Evolutionary conservation across 2,888 invertebrate species (phyloP).

Genomic region (Slavum lentiscoides): DNA sequence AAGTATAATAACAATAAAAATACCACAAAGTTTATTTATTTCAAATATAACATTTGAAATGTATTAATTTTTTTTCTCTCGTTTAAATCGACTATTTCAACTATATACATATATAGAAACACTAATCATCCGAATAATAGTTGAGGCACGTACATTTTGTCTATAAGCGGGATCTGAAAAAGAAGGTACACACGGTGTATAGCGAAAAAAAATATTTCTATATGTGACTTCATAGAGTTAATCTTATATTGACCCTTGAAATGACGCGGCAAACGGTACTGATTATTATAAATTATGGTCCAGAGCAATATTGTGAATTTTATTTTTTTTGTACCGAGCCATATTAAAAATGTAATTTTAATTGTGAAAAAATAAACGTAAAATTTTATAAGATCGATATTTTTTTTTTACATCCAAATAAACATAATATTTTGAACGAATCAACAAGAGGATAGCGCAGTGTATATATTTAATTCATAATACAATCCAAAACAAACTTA

Average conservation of each 20-base stretch:
- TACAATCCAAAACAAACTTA: too few relatives aligned
- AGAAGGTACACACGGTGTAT: background rate
- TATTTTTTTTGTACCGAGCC: too few relatives aligned
- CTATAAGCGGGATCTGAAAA: background rate
- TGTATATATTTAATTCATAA: background rate
- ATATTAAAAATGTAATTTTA: too few relatives aligned
- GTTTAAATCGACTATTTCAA: background rate
- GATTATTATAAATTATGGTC: background rate
- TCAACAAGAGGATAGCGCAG: background rate
- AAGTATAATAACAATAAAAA: background rate
- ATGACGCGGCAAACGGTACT: background rate
- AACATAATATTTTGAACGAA: background rate
- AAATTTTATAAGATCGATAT: background rate
- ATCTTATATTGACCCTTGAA: conserved; percentile 5
- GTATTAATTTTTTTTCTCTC: background rate
- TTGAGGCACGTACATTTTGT: background rate
- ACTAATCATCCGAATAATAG: background rate
- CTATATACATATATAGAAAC: background rate
- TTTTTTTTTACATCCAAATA: background rate
- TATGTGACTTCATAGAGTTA: background rate
- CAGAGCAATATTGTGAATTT: background rate
- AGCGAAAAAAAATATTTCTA: background rate
- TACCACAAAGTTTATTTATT: background rate
- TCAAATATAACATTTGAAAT: background rate
- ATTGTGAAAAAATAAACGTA: too few relatives aligned